These are phyloP conservation scores for Quiscalus mexicanus DNA, from an alignment of 2,113 vertebrate genomes.

Conservation along the genomic window DNA sequence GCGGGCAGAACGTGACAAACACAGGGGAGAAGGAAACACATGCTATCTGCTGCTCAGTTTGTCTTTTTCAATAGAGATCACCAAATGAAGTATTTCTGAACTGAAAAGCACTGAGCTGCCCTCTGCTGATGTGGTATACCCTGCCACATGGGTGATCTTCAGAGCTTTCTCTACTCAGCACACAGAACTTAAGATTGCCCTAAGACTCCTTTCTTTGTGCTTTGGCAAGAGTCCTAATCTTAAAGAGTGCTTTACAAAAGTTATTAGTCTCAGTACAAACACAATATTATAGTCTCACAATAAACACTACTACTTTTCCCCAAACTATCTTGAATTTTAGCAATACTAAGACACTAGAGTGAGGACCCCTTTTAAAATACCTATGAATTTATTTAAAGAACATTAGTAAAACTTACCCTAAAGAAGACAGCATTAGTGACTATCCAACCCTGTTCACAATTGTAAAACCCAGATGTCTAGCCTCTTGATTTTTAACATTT, in stretches of 20 bases:
- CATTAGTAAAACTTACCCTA: not conserved
- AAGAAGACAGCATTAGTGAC: not conserved
- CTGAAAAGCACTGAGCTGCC: not conserved
- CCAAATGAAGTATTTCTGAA: not conserved
- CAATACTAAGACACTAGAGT: not conserved
- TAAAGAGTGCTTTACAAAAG: not conserved
- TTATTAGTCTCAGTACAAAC: not conserved
- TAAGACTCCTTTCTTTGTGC: not conserved
- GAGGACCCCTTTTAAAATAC: not conserved
- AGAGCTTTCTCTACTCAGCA: not conserved
- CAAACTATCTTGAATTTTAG: not conserved
- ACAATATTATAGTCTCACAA: not conserved
- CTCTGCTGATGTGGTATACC: not conserved
- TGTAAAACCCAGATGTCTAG: not conserved
- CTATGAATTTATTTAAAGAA: not conserved
- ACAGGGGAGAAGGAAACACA: not conserved
- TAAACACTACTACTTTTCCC: not conserved
- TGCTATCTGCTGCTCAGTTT: not conserved
- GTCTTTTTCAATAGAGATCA: not conserved
- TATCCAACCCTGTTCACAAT: not conserved
- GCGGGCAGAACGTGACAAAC: not conserved
- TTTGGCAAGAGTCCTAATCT: not conserved
- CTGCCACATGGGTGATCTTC: not conserved
- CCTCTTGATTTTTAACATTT: not conserved
- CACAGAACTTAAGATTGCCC: accelerated